Percentiles rank a stretch among this genome's conserved stretches.
Evolutionary conservation across 2,888 invertebrate species (phyloP).

Genomic region (Conus canariensis): DNA sequence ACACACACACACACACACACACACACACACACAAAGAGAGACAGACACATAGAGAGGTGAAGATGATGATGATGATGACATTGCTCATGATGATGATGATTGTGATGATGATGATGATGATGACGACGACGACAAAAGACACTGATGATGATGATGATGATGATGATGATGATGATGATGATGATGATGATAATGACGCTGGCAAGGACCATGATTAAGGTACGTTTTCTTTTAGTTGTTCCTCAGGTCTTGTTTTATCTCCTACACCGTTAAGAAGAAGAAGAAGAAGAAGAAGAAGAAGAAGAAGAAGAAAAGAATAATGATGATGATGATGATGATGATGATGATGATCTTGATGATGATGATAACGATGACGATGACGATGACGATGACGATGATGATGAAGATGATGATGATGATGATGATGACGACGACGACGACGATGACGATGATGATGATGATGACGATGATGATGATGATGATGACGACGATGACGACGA

Average conservation of each 20-base stretch:
- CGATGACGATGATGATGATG: no score
- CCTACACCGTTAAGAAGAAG: neutral
- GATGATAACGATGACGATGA: no score
- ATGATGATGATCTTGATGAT: no score
- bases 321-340: no score
- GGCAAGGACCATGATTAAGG: constrained; percentile 17
- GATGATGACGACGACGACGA: neutral
- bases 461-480: no score
- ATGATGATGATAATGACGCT: constrained; percentile 33
- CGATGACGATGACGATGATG: no score
- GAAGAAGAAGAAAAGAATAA: neutral
- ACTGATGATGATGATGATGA: constrained; percentile 26
- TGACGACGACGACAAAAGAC: neutral
- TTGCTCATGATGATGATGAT: neutral
- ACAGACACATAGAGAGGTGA: neutral
- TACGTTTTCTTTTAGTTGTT: no score
- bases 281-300: no score
- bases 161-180: constrained; percentile 13
- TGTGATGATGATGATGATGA: neutral
- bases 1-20: constrained; percentile 14
- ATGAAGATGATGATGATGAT: constrained; percentile 28
- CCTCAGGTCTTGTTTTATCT: no score
- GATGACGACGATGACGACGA: constrained; percentile 21
- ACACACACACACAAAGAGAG: neutral
- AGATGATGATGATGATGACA: constrained; percentile 33